These are phyloP conservation scores for Penaeus chinensis DNA, from an alignment of 1,140 invertebrate species.

Conservation along the genomic window DNA sequence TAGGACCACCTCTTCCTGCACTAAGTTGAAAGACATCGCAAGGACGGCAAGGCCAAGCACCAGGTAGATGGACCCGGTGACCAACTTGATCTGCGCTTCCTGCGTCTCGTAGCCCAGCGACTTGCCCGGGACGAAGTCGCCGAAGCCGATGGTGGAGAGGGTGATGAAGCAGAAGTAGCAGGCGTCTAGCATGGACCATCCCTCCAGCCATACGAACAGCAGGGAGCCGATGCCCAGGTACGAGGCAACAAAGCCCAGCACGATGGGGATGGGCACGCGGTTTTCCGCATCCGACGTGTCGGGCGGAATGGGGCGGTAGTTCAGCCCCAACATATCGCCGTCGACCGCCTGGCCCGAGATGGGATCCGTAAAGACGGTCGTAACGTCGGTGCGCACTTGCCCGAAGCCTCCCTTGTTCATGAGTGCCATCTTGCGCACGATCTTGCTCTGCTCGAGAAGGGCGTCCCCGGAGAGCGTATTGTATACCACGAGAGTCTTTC, in stretches of 20 bases:
- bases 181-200: slow-evolving; percentile 79
- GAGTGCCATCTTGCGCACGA: slow-evolving; percentile 58
- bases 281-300: slow-evolving; percentile 56
- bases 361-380: slow-evolving; percentile 61
- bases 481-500: slow-evolving; percentile 63
- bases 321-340: slow-evolving; percentile 60
- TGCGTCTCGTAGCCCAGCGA: slow-evolving; percentile 72
- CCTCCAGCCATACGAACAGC: slow-evolving; percentile 63
- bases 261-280: slow-evolving; percentile 46
- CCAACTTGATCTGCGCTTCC: slow-evolving; percentile 76
- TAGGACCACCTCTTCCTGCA: slow-evolving; percentile 88
- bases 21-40: slow-evolving; percentile 92
- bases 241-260: slow-evolving; percentile 43
- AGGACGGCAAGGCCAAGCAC: slow-evolving; percentile 88
- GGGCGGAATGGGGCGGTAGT: slow-evolving; percentile 62
- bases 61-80: slow-evolving; percentile 87
- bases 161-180: slow-evolving; percentile 91
- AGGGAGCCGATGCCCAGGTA: slow-evolving; percentile 46
- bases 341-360: slow-evolving; percentile 60
- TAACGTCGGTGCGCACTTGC: slow-evolving; percentile 37
- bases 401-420: slow-evolving; percentile 48
- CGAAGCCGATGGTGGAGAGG: slow-evolving; percentile 87
- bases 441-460: slow-evolving; percentile 60
- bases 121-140: slow-evolving; percentile 80
- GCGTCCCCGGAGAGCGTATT: slow-evolving; percentile 63